Conservation (phyloP, 2,888 invertebrate genomes). For the Muschampia plurimacula region DNA sequence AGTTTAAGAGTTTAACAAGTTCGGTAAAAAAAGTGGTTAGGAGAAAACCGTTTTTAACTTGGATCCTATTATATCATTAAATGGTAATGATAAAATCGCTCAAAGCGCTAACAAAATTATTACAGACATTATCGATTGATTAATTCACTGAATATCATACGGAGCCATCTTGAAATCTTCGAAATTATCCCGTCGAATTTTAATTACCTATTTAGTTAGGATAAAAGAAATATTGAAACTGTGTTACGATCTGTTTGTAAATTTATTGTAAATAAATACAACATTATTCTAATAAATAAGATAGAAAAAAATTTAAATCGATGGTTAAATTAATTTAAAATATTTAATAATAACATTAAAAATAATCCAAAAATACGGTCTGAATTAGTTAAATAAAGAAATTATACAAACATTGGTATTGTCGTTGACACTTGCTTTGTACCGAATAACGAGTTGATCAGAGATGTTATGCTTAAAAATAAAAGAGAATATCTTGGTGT, state of each 20-base stretch:
- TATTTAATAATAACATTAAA: constrained; percentile 45
- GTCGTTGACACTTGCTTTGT: constrained; percentile 10
- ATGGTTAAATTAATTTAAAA: constrained; percentile 43
- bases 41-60: constrained; percentile 18
- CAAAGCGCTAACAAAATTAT: constrained; percentile 28
- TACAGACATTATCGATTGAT: constrained; percentile 5
- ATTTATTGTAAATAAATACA: constrained; percentile 58
- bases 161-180: constrained; percentile 37
- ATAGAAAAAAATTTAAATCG: constrained; percentile 43
- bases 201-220: constrained; percentile 59
- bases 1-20: not conserved
- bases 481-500: no score
- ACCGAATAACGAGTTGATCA: not conserved
- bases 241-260: constrained; percentile 59
- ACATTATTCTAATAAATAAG: constrained; percentile 50
- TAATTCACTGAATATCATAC: constrained; percentile 21
- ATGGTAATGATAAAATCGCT: constrained; percentile 22
- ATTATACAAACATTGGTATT: constrained; percentile 4
- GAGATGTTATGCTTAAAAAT: no score
- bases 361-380: constrained; percentile 26
- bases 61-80: constrained; percentile 31
- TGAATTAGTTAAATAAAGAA: constrained; percentile 15
- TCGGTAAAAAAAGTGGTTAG: not conserved
- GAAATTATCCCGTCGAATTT: constrained; percentile 48
- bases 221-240: constrained; percentile 56